Evolutionary conservation across 2,888 invertebrate species (phyloP).

Genomic region (Odiellus spinosus): DNA sequence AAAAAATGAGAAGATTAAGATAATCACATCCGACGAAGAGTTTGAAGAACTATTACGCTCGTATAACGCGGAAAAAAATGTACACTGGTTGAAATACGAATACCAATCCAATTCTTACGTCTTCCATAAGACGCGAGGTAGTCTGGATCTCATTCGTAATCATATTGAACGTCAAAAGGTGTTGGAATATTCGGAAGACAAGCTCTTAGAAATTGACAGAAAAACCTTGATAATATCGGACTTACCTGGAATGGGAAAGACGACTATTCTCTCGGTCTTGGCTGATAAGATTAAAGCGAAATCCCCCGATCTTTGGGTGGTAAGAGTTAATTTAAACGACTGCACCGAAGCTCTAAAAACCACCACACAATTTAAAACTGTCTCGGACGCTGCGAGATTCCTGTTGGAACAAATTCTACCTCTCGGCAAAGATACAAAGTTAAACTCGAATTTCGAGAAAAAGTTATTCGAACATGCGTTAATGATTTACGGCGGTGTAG

Average conservation of each 20-base stretch:
- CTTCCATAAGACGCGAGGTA: neutral
- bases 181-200: neutral
- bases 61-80: neutral
- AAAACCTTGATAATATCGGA: neutral
- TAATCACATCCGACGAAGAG: neutral
- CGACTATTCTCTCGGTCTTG: neutral
- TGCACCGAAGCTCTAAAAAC: neutral
- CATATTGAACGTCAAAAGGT: neutral
- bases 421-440: neutral
- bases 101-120: neutral
- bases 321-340: neutral
- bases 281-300: neutral
- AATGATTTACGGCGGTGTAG: neutral
- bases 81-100: constrained; percentile 1
- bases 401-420: no score
- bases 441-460: neutral
- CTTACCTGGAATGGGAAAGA: constrained; percentile 3
- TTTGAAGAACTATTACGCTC: neutral
- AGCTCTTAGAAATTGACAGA: neutral
- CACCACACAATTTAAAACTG: neutral
- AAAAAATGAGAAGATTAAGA: neutral
- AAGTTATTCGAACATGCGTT: neutral
- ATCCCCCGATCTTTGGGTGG: neutral
- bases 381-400: neutral
- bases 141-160: neutral